Conservation (phyloP, 2,888 invertebrate genomes). For the Prosapia bicincta region DNA sequence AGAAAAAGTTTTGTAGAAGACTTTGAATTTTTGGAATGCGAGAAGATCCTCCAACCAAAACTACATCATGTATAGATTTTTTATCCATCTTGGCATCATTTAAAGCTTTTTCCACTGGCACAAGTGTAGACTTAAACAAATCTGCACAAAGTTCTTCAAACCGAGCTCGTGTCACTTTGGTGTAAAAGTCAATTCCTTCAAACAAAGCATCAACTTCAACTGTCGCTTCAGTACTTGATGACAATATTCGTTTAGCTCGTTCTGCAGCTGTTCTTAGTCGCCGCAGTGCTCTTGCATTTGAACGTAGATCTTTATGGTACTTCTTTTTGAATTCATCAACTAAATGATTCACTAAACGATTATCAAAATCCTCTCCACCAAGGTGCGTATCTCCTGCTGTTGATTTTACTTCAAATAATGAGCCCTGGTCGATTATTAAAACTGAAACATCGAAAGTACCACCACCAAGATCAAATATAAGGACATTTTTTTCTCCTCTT, state of each 20-base stretch:
- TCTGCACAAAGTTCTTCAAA: constrained; percentile 73
- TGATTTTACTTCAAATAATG: constrained; percentile 62
- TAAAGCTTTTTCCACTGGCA: constrained; percentile 49
- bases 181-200: constrained; percentile 56
- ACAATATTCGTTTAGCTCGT: constrained; percentile 52
- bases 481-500: constrained; percentile 68
- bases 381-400: constrained; percentile 84
- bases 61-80: constrained; percentile 48
- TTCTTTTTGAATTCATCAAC: constrained; percentile 56
- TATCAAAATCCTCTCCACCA: constrained; percentile 65
- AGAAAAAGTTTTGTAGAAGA: constrained; percentile 62
- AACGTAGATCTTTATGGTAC: constrained; percentile 49
- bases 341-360: constrained; percentile 57
- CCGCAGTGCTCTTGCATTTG: constrained; percentile 49
- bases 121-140: constrained; percentile 65
- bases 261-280: constrained; percentile 53
- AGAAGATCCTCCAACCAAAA: constrained; percentile 50
- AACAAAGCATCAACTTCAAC: constrained; percentile 52
- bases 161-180: constrained; percentile 66
- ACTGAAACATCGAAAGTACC: constrained; percentile 77
- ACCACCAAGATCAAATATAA: constrained; percentile 74
- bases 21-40: constrained; percentile 48
- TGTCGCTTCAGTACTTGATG: constrained; percentile 52
- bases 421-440: constrained; percentile 62
- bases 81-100: constrained; percentile 49